These are phyloP conservation scores for Phoxinus dragarum DNA, from an alignment of 2,797 vertebrate species.

Conservation along the genomic window DNA sequence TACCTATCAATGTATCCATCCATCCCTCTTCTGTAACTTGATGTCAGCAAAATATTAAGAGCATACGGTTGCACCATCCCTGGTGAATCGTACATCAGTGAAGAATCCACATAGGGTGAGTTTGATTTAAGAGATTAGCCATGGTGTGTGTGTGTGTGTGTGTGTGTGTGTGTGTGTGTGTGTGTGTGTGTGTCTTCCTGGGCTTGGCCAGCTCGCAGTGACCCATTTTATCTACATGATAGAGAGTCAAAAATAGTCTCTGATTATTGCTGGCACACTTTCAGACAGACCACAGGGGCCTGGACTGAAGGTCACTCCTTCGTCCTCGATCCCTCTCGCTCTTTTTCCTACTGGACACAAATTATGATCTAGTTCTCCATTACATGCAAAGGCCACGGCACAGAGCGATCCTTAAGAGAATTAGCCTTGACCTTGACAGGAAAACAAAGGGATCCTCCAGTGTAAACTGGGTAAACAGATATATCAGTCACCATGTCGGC, in stretches of 20 bases:
- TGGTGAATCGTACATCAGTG: constrained; percentile 3
- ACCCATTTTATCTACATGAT: constrained; percentile 79
- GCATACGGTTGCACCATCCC: background rate
- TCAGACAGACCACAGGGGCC: constrained; percentile 62
- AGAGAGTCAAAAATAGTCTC: constrained; percentile 79
- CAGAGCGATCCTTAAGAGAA: constrained; percentile 55
- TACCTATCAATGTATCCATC: constrained; percentile 5
- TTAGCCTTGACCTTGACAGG: constrained; percentile 58
- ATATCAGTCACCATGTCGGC: constrained; percentile 15
- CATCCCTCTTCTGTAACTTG: background rate
- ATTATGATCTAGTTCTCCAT: constrained; percentile 59
- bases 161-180: constrained; percentile 49
- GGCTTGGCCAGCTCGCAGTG: constrained; percentile 69
- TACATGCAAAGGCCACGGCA: constrained; percentile 55
- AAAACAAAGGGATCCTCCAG: constrained; percentile 38
- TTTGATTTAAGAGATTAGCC: constrained; percentile 48
- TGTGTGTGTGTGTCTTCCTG: constrained; percentile 52
- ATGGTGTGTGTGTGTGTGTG: constrained; percentile 44
- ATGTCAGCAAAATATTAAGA: background rate
- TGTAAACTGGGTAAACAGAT: constrained; percentile 34
- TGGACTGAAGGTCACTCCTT: constrained; percentile 71
- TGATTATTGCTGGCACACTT: constrained; percentile 79
- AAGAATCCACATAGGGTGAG: constrained; percentile 24
- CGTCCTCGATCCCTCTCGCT: constrained; percentile 25
- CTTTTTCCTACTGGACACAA: constrained; percentile 47